Conservation (phyloP, 2,888 invertebrate species). For the Eledone cirrhosa region DNA sequence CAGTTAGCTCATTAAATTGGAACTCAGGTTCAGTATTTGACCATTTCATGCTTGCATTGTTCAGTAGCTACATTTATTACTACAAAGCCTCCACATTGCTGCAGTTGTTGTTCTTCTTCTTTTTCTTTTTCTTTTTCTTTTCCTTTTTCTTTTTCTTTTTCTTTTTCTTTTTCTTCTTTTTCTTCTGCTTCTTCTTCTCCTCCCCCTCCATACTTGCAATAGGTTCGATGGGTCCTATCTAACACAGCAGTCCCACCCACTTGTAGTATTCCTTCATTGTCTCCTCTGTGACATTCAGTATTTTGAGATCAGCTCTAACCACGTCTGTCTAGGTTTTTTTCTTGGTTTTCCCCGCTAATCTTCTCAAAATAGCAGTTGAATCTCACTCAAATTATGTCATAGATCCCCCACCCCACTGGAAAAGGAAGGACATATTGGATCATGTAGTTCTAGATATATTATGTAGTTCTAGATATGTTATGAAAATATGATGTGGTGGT, state of each 20-base stretch:
- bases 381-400: background rate
- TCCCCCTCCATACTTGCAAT: background rate
- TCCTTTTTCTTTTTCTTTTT: background rate
- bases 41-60: no score
- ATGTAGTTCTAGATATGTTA: no score
- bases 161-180: background rate
- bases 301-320: no score
- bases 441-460: no score
- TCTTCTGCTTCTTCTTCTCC: background rate
- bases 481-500: no score
- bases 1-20: no score
- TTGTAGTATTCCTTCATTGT: background rate
- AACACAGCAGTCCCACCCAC: no score
- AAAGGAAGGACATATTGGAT: no score
- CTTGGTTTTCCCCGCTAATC: background rate
- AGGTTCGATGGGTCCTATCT: no score
- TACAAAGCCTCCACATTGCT: background rate
- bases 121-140: background rate
- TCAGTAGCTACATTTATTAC: no score
- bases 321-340: background rate
- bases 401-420: background rate
- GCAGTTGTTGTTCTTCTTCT: background rate
- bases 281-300: no score
- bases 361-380: background rate
- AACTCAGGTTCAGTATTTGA: no score